Evolutionary conservation across 2,888 invertebrate genomes (phyloP).

Genomic region (Zele albiditarsus): DNA sequence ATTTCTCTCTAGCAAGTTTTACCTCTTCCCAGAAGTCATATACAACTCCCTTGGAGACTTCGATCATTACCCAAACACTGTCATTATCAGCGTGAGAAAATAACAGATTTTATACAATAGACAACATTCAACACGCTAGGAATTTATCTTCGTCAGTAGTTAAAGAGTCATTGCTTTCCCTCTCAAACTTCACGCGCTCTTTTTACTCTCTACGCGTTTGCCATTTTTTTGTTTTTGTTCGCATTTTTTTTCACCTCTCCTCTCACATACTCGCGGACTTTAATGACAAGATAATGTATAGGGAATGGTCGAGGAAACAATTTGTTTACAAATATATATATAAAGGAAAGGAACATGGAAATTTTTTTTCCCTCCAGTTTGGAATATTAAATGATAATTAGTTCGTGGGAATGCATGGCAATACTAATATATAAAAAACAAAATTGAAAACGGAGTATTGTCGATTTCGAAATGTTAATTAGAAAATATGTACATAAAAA

Average conservation of each 20-base stretch:
- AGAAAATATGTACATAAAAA: too few relatives aligned
- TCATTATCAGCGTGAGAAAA: constrained; percentile 59
- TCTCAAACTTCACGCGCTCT: not conserved
- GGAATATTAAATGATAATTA: not conserved
- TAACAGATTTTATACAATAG: constrained; percentile 50
- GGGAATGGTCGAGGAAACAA: not conserved
- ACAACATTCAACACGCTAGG: constrained; percentile 34
- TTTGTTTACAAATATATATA: not conserved
- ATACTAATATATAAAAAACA: too few relatives aligned
- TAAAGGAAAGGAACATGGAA: not conserved
- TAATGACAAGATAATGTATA: not conserved
- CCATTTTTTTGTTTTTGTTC: not conserved
- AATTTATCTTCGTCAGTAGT: constrained; percentile 31
- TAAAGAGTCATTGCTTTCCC: constrained; percentile 3
- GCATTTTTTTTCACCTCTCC: not conserved
- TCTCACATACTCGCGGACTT: not conserved
- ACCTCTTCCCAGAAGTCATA: constrained; percentile 25
- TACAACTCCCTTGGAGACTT: constrained; percentile 26
- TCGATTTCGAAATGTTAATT: too few relatives aligned
- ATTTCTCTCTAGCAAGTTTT: not conserved
- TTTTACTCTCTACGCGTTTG: not conserved
- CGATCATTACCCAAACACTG: constrained; percentile 54
- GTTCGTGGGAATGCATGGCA: too few relatives aligned
- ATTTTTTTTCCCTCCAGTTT: not conserved
- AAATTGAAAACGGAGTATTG: too few relatives aligned